phyloP scores from a whole-genome alignment of 2,113 vertebrate genomes.

The Phrynosoma blainvillii region DNA sequence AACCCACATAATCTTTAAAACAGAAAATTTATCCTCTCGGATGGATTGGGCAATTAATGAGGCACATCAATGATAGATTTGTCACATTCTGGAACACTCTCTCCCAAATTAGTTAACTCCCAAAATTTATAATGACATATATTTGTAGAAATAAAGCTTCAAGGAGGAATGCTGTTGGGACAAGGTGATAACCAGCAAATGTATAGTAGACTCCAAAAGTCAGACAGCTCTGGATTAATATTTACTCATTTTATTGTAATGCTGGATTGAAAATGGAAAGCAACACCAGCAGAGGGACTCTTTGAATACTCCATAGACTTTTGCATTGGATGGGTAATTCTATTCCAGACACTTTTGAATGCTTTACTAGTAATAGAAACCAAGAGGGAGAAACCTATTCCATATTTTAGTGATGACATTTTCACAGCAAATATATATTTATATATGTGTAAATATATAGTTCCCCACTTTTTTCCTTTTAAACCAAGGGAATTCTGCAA shows the following conservation, averaged over 20 bases:
- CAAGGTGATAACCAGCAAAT: slow-evolving; percentile 68
- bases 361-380: slow-evolving; percentile 76
- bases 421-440: slow-evolving; percentile 63
- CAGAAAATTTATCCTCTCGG: slow-evolving; percentile 45
- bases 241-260: slow-evolving; percentile 77
- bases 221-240: slow-evolving; percentile 58
- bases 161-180: slow-evolving; percentile 54
- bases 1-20: slow-evolving; percentile 64
- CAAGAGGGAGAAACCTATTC: slow-evolving; percentile 76
- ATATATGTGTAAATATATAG: too few species aligned
- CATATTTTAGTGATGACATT: slow-evolving; percentile 80
- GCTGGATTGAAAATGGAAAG: slow-evolving; percentile 68
- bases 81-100: slow-evolving; percentile 47
- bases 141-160: slow-evolving; percentile 61
- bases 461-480: background rate
- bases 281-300: slow-evolving; percentile 62
- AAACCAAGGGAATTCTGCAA: slow-evolving; percentile 70
- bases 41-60: slow-evolving; percentile 34
- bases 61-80: slow-evolving; percentile 48
- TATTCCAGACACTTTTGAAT: slow-evolving; percentile 71
- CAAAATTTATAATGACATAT: slow-evolving; percentile 55
- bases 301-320: slow-evolving; percentile 54
- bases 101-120: slow-evolving; percentile 56
- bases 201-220: slow-evolving; percentile 57
- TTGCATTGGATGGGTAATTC: slow-evolving; percentile 67